Base-by-base conservation (phyloP, 2,113 vertebrate genomes). In the Turnix velox region DNA sequence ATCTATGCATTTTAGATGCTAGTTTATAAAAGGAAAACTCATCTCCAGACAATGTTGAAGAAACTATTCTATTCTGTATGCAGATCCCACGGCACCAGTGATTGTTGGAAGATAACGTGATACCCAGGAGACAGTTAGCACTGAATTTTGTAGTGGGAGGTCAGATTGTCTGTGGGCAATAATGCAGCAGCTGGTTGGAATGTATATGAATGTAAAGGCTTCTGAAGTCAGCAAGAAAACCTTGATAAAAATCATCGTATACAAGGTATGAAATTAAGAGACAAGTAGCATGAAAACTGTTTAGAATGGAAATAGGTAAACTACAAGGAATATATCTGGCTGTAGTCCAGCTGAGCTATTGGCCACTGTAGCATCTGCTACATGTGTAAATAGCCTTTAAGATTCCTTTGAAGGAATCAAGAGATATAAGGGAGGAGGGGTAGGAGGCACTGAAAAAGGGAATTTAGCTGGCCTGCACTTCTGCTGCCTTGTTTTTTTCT, bases 101-200 rank as follows among this genome's bases (percentile, higher is more conserved):
- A 9, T 58, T 59, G n/a, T 67, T 35, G 55, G 65, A 69, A 88
- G 39, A 25, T 37, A 19, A 61, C 10, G 14, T 37, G 62, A 48
- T 75, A 35, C 24, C 14, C 63, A 6, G 1, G 35, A 43, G 9
- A 5, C 18, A 88, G 24, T 14, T 31, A 48, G 46, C 61, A 67
- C 10, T 28, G 14, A 17, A 31, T 48, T 81, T 37, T 82, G 22
- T 71, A 24, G 40, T n/a, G 31, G 42, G 24, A 87, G n/a, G 33
- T 33, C 17, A 17, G 63, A 37, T 28, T 63, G 71, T 39, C 28
- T 0, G 0, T 19, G 30, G 39, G 42, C 20, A 51, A 37, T 40
- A n/a, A n/a, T 42, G 25, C 35, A 7, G 3, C 18, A 49, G 8
- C 39, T 61, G 43, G 12, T 35, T 72, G 35, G 35, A 37, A 59